Evolutionary conservation across 2,888 invertebrate species (phyloP), one percentile per base, ranked within the genome.

Genomic region (Caenorhabditis sp.): DNA sequence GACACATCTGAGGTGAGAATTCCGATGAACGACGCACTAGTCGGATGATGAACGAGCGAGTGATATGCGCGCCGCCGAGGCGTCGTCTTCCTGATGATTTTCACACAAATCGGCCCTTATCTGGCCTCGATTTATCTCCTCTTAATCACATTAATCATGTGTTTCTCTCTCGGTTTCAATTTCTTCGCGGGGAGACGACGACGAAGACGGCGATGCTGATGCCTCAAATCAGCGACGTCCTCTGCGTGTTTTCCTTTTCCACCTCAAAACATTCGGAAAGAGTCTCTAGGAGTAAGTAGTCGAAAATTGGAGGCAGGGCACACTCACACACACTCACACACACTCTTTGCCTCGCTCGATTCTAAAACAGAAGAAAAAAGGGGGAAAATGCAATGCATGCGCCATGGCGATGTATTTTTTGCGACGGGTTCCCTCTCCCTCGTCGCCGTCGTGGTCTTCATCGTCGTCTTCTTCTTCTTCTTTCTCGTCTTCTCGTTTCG

Each of bases 51-150:
- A n/a, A n/a, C n/a, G n/a, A n/a, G n/a, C n/a, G n/a, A n/a, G 46
- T 65, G 55, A 65, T 55, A 65, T 56, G 55, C 65, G 55, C 26
- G 53, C 50, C 37, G 15, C 58, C 27, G 22, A 13, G 13, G 43
- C 37, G 27, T 26, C 61, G 45, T 15, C 24, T 45, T 26, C 35
- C 48, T 48, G 68, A 59, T 35, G 59, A 68, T 58, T 58, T 68
- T 68, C 68, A 66, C 66, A 66, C 66, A 66, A 70, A 70, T 70
- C 59, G 70, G 39, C 45, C 37, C 41, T 45, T 52, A 52, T 59
- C 46, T 72, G 63, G 65, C 63, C 73, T 59, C 73, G 59, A 73
- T 73, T 73, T 73, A 73, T 73, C 73, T 66, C 59, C 27, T 52
- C 35, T 48, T 68, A 59, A 68, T 68, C 68, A 59, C 73, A 65